Percentiles rank a stretch among this genome's conserved stretches.
These are phyloP conservation scores for Hybos culiciformis DNA, from an alignment of 2,888 invertebrate genomes.

Conservation along the genomic window DNA sequence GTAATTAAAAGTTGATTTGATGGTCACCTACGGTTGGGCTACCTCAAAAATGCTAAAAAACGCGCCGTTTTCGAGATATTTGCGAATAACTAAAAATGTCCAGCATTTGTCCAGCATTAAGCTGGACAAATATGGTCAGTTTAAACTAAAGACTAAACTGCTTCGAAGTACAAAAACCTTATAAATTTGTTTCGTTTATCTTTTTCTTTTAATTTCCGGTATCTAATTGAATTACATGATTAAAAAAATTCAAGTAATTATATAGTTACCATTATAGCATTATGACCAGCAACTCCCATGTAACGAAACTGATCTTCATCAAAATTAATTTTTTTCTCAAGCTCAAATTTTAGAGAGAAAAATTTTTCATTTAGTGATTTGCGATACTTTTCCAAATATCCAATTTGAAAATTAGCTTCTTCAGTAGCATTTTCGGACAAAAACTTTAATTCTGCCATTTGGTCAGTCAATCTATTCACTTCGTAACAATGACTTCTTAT, in stretches of 20 bases:
- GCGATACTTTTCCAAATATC: conserved; percentile 37
- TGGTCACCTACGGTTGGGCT: too few relatives aligned
- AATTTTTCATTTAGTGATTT: conserved; percentile 38
- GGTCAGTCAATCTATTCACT: conserved; percentile 27
- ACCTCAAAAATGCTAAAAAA: too few relatives aligned
- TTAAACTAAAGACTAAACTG: not conserved
- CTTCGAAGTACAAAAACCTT: too few relatives aligned
- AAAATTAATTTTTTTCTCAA: conserved; percentile 37
- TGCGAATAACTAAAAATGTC: too few relatives aligned
- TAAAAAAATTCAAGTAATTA: not conserved
- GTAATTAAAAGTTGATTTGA: too few relatives aligned
- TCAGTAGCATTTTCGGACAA: conserved; percentile 38
- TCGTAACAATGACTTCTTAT: conserved; percentile 32
- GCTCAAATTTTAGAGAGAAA: conserved; percentile 40
- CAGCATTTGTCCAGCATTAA: too few relatives aligned
- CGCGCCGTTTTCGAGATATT: too few relatives aligned
- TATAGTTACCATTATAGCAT: conserved; percentile 23
- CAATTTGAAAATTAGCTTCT: conserved; percentile 36
- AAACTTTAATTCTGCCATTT: conserved; percentile 33
- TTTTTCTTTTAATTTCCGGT: not conserved
- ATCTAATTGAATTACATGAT: not conserved
- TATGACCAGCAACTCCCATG: conserved; percentile 48
- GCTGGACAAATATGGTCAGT: too few relatives aligned
- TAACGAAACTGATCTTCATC: conserved; percentile 43
- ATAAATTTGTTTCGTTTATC: not conserved